Evolutionary conservation across 2,113 vertebrate species (phyloP).

Genomic region (Mormyrus iriodes): DNA sequence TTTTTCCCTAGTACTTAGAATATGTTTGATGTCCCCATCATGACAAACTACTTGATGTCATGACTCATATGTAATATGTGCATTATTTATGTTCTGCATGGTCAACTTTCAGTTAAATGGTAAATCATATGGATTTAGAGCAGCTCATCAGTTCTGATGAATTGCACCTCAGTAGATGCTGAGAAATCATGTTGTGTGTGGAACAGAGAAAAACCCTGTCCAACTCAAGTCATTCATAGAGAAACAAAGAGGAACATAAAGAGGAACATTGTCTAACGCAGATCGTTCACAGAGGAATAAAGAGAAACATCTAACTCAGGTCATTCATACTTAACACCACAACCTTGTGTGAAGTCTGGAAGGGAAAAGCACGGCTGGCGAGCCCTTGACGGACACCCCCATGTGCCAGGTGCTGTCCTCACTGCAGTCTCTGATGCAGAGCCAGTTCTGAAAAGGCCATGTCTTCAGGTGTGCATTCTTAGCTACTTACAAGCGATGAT

Average conservation of each 20-base stretch:
- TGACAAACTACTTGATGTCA: background rate
- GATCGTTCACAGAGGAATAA: background rate
- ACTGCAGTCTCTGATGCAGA: background rate
- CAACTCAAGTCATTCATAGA: background rate
- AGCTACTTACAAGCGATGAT: slow-evolving; percentile 91
- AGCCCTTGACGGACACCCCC: background rate
- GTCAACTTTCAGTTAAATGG: background rate
- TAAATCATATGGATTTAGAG: background rate
- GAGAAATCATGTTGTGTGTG: background rate
- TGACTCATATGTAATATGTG: slow-evolving; percentile 3
- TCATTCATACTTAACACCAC: background rate
- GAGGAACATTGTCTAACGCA: background rate
- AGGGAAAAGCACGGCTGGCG: background rate
- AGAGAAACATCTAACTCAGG: background rate
- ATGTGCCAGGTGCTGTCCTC: background rate
- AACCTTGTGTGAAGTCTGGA: background rate
- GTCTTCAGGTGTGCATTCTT: background rate
- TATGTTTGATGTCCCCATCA: background rate
- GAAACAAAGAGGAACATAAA: background rate
- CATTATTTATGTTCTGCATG: slow-evolving; percentile 2
- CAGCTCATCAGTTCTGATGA: background rate
- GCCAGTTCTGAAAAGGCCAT: background rate
- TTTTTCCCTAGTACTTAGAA: background rate
- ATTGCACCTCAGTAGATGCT: slow-evolving; percentile 2
- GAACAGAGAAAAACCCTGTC: background rate